Conservation (phyloP, 1,140 invertebrate genomes). For the Aphidius gifuensis region DNA sequence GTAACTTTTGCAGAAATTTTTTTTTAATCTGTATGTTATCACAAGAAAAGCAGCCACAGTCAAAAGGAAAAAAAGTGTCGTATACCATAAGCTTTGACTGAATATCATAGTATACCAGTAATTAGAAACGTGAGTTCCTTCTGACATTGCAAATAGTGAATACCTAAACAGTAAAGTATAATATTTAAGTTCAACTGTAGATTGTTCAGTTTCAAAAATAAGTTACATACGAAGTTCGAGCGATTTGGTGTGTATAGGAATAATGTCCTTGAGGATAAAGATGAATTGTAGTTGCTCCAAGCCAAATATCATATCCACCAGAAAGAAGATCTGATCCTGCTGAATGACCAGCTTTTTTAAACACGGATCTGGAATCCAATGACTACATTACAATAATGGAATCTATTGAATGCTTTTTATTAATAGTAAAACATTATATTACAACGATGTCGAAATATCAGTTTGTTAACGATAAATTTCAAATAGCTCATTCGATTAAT, state of each 20-base stretch:
- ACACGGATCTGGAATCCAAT: neutral
- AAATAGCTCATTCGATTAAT: too few relatives aligned
- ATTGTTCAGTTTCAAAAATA: neutral
- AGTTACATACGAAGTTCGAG: neutral
- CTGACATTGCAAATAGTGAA: slow-evolving; percentile 29
- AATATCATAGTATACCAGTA: slow-evolving; percentile 36
- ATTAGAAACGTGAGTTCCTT: slow-evolving; percentile 27
- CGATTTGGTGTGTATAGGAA: neutral
- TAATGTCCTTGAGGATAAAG: neutral
- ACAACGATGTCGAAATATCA: too few relatives aligned
- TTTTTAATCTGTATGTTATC: slow-evolving; percentile 28
- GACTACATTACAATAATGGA: too few relatives aligned
- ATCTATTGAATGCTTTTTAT: too few relatives aligned
- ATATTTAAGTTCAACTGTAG: neutral
- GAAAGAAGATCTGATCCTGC: neutral
- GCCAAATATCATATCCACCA: neutral
- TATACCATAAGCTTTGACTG: slow-evolving; percentile 25
- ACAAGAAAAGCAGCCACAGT: slow-evolving; percentile 16
- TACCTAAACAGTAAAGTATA: slow-evolving; percentile 26
- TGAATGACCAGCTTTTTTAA: neutral
- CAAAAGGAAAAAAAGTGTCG: slow-evolving; percentile 6
- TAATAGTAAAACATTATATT: too few relatives aligned
- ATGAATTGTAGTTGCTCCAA: neutral
- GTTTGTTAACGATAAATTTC: too few relatives aligned
- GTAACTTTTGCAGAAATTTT: slow-evolving; percentile 14